Evolutionary conservation across 35 echinoderm and acorn worm species (phyloP).

Genomic region (Holothuria glaberrima): DNA sequence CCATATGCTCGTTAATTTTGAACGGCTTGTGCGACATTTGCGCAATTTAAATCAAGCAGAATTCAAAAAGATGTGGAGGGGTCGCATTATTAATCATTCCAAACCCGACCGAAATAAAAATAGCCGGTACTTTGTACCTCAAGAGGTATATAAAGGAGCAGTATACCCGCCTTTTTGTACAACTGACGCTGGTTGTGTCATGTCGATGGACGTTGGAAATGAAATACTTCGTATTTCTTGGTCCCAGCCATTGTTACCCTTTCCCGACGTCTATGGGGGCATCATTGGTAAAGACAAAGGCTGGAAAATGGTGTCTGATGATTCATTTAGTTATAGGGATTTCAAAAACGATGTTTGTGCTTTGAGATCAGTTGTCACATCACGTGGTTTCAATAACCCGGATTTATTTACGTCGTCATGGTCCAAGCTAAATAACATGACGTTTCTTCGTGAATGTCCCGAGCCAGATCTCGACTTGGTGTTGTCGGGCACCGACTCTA

Average conservation of each 20-base stretch:
- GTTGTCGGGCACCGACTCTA: constrained; percentile 38
- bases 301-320: constrained; percentile 63
- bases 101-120: constrained; percentile 65
- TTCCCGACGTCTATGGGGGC: constrained; percentile 73
- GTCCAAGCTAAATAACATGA: constrained; percentile 67
- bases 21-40: constrained; percentile 64
- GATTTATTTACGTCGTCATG: constrained; percentile 53
- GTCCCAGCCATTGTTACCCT: constrained; percentile 67
- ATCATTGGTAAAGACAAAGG: constrained; percentile 67
- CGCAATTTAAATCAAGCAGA: constrained; percentile 62
- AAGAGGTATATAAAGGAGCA: constrained; percentile 18
- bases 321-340: constrained; percentile 65
- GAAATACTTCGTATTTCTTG: constrained; percentile 60
- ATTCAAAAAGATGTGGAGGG: constrained; percentile 71
- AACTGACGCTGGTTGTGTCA: constrained; percentile 74
- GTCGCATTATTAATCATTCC: constrained; percentile 46
- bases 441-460: constrained; percentile 79
- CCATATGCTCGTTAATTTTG: constrained; percentile 77
- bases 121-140: constrained; percentile 72
- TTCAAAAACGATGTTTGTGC: constrained; percentile 70
- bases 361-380: constrained; percentile 67
- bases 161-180: constrained; percentile 89
- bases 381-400: constrained; percentile 66
- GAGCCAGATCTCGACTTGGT: constrained; percentile 77
- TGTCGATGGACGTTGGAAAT: constrained; percentile 56